These are phyloP conservation scores for Drosophila hawaiiensis DNA, from an alignment of 2,888 invertebrate species.

Conservation along the genomic window DNA sequence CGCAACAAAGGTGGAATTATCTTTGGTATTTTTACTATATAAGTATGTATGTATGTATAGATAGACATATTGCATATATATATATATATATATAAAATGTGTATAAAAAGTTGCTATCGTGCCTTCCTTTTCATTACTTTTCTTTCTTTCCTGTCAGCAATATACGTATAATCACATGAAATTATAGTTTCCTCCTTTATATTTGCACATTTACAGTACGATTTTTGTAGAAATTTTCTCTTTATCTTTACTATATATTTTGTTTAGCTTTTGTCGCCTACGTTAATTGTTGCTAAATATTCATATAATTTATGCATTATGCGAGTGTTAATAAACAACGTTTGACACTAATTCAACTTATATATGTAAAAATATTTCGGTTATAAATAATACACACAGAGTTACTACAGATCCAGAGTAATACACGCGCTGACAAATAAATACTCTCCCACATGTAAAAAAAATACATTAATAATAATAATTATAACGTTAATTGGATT, in stretches of 20 bases:
- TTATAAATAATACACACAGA: conserved; percentile 69
- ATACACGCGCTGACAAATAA: conserved; percentile 50
- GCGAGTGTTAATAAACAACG: conserved; percentile 63
- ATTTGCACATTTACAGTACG: conserved; percentile 66
- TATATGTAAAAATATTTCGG: conserved; percentile 61
- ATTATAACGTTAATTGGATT: conserved; percentile 60
- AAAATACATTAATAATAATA: conserved; percentile 24
- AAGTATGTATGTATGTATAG: conserved; percentile 55
- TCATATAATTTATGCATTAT: conserved; percentile 52
- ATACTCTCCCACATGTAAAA: conserved; percentile 40
- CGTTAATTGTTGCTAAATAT: conserved; percentile 68
- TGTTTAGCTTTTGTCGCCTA: conserved; percentile 54
- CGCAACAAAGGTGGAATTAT: conserved; percentile 81
- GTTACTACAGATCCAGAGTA: conserved; percentile 58
- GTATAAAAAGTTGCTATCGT: conserved; percentile 64
- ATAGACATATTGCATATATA: conserved; percentile 29
- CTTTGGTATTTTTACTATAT: conserved; percentile 78
- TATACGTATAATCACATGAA: conserved; percentile 70
- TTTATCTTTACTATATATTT: conserved; percentile 42
- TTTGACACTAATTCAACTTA: conserved; percentile 66
- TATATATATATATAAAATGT: conserved; percentile 46
- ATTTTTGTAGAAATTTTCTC: conserved; percentile 27
- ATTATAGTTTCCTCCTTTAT: conserved; percentile 61
- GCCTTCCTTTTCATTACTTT: conserved; percentile 32
- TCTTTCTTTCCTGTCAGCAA: conserved; percentile 38